phyloP scores from a whole-genome alignment of 2,113 vertebrate genomes.

The Dissostichus mawsoni region DNA sequence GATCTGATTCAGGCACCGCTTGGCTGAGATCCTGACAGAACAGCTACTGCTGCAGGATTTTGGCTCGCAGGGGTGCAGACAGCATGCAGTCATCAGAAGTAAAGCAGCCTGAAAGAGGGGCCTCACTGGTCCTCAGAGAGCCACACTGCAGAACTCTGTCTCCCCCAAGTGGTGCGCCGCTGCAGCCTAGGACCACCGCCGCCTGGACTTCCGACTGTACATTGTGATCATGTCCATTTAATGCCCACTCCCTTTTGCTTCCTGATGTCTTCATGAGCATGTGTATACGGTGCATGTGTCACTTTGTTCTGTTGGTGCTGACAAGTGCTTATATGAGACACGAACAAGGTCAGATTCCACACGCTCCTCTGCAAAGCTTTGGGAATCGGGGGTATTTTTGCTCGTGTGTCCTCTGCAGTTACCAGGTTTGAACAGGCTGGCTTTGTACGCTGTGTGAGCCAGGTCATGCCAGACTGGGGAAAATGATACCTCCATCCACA shows the following conservation, averaged over 20 bases:
- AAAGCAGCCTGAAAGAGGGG: conserved; percentile 32
- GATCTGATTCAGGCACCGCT: conserved; percentile 14
- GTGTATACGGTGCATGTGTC: not conserved
- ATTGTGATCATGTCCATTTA: conserved; percentile 9
- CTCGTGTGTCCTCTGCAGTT: conserved; percentile 20
- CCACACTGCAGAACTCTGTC: conserved; percentile 75
- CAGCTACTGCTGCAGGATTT: conserved; percentile 41
- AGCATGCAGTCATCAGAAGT: conserved; percentile 27
- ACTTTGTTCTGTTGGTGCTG: conserved; percentile 35
- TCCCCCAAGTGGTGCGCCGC: conserved; percentile 73
- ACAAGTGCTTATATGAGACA: conserved; percentile 29
- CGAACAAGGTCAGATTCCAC: conserved; percentile 38
- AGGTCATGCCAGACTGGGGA: conserved; percentile 8
- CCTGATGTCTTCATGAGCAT: conserved; percentile 25
- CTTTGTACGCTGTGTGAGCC: conserved; percentile 29
- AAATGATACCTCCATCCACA: conserved; percentile 31
- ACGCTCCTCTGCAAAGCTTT: conserved; percentile 31
- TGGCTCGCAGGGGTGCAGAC: conserved; percentile 23
- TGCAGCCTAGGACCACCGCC: conserved; percentile 20
- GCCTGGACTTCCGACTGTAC: not conserved
- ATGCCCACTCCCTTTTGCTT: not conserved
- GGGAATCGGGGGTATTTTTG: conserved; percentile 44
- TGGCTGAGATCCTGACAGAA: conserved; percentile 14
- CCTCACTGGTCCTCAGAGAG: conserved; percentile 56
- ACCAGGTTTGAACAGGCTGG: conserved; percentile 54